These are phyloP conservation scores for Syngnathoides biaculeatus DNA, from an alignment of 2,113 vertebrate species.

Conservation along the genomic window DNA sequence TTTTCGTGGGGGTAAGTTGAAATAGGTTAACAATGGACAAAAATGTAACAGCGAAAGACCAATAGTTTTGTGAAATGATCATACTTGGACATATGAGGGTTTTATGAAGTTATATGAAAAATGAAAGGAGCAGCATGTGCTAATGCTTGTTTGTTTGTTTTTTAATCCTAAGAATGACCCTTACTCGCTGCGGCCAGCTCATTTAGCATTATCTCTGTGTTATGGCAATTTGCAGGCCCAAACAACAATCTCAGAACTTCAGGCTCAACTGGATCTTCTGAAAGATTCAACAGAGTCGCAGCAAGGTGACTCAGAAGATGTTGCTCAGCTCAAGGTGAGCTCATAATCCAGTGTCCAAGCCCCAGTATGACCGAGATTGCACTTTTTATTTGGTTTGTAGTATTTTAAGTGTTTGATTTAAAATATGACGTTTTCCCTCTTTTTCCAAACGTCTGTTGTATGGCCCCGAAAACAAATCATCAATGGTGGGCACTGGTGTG, in stretches of 20 bases:
- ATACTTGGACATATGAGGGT: too few species aligned
- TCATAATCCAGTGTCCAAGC: neutral
- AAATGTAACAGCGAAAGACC: too few species aligned
- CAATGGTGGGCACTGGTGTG: too few species aligned
- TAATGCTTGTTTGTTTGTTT: neutral
- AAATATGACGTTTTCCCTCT: neutral
- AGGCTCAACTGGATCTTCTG: constrained; percentile 83
- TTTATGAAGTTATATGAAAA: too few species aligned
- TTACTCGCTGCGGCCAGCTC: neutral
- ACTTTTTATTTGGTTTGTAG: neutral
- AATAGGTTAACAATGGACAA: too few species aligned
- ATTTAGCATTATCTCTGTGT: constrained; percentile 2
- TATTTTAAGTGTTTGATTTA: neutral
- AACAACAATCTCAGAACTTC: constrained; percentile 72
- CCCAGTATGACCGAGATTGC: neutral
- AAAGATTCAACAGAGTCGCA: constrained; percentile 59
- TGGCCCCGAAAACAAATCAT: too few species aligned
- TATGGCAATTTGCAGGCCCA: constrained; percentile 71
- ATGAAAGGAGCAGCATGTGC: too few species aligned
- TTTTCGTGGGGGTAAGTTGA: too few species aligned
- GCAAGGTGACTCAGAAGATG: constrained; percentile 69
- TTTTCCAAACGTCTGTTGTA: too few species aligned
- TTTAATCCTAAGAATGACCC: neutral
- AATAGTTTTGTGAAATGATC: too few species aligned
- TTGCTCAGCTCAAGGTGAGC: constrained; percentile 82